These are phyloP conservation scores for Emydocephalus ijimae DNA, from an alignment of 2,113 vertebrate species.

Conservation along the genomic window DNA sequence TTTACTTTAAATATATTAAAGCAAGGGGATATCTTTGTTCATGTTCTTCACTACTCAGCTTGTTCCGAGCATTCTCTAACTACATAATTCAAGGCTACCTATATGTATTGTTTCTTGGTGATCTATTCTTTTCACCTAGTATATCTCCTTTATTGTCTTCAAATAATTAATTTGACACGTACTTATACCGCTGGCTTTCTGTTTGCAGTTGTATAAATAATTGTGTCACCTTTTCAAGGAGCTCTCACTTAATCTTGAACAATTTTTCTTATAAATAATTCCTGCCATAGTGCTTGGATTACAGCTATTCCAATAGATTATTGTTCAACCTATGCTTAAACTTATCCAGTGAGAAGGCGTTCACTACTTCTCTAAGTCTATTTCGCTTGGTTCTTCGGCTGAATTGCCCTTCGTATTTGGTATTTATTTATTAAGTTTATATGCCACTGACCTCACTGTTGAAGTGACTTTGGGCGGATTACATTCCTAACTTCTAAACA, in stretches of 20 bases:
- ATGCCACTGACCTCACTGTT: not conserved
- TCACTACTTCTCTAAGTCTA: not conserved
- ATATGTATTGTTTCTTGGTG: not conserved
- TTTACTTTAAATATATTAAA: not conserved
- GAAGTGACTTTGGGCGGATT: not conserved
- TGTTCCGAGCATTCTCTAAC: not conserved
- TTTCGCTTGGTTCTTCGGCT: not conserved
- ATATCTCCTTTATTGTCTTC: not conserved
- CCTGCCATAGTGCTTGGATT: not conserved
- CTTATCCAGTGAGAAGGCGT: not conserved
- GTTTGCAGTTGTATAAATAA: not conserved
- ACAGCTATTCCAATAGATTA: not conserved
- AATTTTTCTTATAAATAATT: not conserved
- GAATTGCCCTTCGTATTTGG: not conserved
- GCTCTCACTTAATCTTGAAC: not conserved
- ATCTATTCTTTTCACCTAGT: not conserved
- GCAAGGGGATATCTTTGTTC: not conserved
- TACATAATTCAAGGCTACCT: not conserved
- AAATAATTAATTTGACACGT: not conserved
- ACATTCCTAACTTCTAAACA: not conserved
- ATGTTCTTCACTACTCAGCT: not conserved
- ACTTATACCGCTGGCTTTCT: not conserved
- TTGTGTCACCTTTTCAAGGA: not conserved
- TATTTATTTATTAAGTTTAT: not conserved
- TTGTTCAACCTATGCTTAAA: not conserved